Evolutionary conservation across 2,888 invertebrate species (phyloP), one percentile per base, ranked within the genome.

Genomic region (Callyntrura guangdongensis): DNA sequence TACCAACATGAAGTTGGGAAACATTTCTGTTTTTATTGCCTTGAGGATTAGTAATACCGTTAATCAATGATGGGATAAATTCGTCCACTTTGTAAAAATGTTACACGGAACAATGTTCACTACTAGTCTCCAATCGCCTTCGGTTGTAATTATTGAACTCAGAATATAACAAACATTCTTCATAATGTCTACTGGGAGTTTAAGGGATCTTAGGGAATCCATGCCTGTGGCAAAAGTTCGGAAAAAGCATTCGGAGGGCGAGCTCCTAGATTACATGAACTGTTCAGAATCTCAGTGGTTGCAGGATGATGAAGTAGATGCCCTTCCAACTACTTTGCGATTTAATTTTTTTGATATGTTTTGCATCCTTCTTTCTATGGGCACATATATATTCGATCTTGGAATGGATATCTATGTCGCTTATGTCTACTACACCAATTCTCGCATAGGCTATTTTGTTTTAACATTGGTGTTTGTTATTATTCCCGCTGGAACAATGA

Each of bases 401-500:
- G 93, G 89, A 22, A 93, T 93, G 93, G 94, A 94, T 61, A 92
- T 93, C 12, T 94, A 93, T 83, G 90, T 93, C 11, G 92, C 93
- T 14, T 94, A 93, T 67, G 85, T 93, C 14, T 94, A 93, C 84
- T 94, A 94, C 69, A 86, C 82, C 49, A 86, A 90, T 36, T 59
- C 89, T 45, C 86, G 91, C 59, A 93, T 93, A 89, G 67, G 82
- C 25, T 93, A 93, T 67, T 94, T 94, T 53, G 92, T 93, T 56
- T 90, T 94, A 64, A 93, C 94, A n/a, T 89, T 94, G 59, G 91
- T 94, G 27, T 93, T 94, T 89, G 92, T 94, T 49, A 93, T 94
- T 69, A 93, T 94, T 87, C 93, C 94, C 64, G 93, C 93, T 81
- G 93, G 93, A 72, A 94, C 93, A 25, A 94, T 94, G 94, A 93